phyloP scores from a whole-genome alignment of 2,888 invertebrate species.

The Hirtodrosophila alboralis region DNA sequence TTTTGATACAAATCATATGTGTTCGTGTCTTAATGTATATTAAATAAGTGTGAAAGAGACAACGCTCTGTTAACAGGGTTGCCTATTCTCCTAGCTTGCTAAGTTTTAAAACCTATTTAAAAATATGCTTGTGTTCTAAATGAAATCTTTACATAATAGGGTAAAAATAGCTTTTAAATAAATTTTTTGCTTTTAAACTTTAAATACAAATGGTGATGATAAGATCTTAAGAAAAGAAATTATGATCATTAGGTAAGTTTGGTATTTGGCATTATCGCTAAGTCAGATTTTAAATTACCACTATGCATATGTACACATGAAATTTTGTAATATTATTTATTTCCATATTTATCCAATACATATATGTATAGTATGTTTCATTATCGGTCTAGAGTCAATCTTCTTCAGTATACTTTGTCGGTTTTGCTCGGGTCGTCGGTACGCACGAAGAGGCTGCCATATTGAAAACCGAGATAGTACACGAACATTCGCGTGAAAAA shows the following conservation, averaged over 20 bases:
- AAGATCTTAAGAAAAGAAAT: too few species aligned
- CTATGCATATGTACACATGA: not conserved
- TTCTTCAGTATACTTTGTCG: constrained; percentile 53
- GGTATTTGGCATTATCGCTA: too few species aligned
- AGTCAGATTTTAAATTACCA: too few species aligned
- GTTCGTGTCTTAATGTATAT: constrained; percentile 21
- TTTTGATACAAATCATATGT: not conserved
- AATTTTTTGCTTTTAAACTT: too few species aligned
- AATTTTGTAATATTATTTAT: not conserved
- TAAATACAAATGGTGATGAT: too few species aligned
- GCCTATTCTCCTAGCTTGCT: constrained; percentile 31
- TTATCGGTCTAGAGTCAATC: constrained; percentile 42
- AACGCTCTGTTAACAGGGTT: constrained; percentile 38
- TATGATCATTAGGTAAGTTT: too few species aligned
- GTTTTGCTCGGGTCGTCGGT: constrained; percentile 24
- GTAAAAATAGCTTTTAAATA: too few species aligned
- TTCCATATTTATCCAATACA: not conserved
- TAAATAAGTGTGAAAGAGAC: constrained; percentile 39
- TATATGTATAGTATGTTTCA: constrained; percentile 14
- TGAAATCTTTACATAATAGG: not conserved
- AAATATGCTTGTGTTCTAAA: not conserved
- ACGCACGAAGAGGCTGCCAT: constrained; percentile 74
- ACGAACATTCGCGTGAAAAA: constrained; percentile 65
- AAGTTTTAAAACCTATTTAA: not conserved
- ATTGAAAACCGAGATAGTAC: constrained; percentile 55